Conservation (phyloP, 2,888 invertebrate genomes). For the Cephus runcator region DNA sequence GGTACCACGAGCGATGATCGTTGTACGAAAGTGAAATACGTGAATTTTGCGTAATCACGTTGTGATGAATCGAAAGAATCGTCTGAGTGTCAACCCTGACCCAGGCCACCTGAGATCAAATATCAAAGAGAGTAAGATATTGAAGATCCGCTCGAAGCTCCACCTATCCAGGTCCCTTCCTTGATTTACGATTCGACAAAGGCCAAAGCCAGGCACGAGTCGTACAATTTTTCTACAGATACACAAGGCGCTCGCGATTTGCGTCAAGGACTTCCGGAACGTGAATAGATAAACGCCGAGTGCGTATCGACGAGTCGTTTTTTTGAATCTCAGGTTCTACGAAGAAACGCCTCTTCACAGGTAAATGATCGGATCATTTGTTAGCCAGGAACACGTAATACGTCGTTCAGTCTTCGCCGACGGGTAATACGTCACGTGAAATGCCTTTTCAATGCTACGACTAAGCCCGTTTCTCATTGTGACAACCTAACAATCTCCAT, state of each 20-base stretch:
- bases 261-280: not conserved
- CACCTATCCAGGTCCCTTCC: not conserved
- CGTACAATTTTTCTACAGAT: not conserved
- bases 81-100: constrained; percentile 93
- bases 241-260: not conserved
- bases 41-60: constrained; percentile 90
- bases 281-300: not conserved
- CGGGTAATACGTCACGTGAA: not conserved
- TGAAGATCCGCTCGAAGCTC: not conserved
- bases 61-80: constrained; percentile 90
- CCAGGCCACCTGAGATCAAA: constrained; percentile 83
- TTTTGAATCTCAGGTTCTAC: not conserved
- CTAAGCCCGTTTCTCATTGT: not conserved
- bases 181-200: not conserved
- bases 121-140: not conserved
- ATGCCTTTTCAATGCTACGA: not conserved
- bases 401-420: not conserved
- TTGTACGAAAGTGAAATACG: constrained; percentile 88
- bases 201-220: not conserved
- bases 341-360: not conserved
- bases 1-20: constrained; percentile 91
- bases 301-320: not conserved
- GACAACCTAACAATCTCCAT: not conserved
- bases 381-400: not conserved
- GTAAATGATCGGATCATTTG: not conserved